phyloP scores from a whole-genome alignment of 2,113 vertebrate genomes.

The Terrapene triunguis region DNA sequence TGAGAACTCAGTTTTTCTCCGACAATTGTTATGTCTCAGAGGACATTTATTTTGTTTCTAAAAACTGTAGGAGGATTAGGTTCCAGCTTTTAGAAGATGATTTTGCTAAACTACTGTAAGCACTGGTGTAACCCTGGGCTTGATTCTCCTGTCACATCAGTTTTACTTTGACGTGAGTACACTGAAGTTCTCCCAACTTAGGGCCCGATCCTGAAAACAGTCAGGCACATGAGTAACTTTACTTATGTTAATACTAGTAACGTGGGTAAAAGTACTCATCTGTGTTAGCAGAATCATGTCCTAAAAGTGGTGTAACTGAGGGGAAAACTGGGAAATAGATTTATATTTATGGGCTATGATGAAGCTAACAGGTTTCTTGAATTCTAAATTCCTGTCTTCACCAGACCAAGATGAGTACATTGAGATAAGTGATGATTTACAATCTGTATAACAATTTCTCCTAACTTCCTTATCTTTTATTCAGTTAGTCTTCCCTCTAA shows the following conservation, averaged over 20 bases:
- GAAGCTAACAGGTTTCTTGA: neutral
- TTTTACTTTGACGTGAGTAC: neutral
- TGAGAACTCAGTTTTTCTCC: too few species aligned
- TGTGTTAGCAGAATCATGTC: neutral
- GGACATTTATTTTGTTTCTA: neutral
- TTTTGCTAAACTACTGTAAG: neutral
- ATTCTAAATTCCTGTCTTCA: neutral
- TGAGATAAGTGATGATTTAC: neutral
- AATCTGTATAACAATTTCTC: neutral
- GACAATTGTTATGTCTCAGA: fast-evolving
- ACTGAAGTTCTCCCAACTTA: neutral
- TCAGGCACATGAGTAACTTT: neutral
- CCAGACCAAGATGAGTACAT: neutral
- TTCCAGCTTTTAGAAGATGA: neutral
- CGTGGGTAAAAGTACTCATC: neutral
- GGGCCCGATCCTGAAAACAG: neutral
- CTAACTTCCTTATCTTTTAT: neutral
- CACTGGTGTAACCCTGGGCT: fast-evolving
- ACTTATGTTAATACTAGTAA: neutral
- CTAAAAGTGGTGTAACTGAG: neutral
- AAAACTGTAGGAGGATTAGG: neutral
- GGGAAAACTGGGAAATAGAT: neutral
- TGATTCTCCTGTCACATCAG: neutral
- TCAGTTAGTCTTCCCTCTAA: neutral
- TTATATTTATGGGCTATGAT: neutral